Evolutionary conservation across 2,888 invertebrate genomes (phyloP), one percentile per base, ranked within the genome.

Genomic region (Polydrusus pterygomalis): DNA sequence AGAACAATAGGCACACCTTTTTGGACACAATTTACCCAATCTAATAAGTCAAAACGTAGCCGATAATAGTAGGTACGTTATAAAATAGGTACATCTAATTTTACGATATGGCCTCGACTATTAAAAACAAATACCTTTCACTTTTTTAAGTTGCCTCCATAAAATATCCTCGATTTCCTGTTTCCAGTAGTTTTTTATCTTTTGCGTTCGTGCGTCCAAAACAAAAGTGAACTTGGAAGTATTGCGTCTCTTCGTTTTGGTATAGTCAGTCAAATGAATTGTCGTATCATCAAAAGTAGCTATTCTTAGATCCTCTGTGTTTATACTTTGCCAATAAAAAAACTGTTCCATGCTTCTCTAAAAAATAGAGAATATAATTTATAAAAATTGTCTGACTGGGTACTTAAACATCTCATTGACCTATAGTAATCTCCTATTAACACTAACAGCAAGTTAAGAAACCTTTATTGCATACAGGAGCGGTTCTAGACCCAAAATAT

Each of bases 111-210:
- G 5, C 1, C 25, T 25, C 25, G 25, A 25, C 5, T 25, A 25
- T 25, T 25, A 25, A 25, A 25, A 25, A 25, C 25, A 25, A 25
- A 25, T 45, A 87, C 86, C 84, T 85, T 85, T 86, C 11, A 79
- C 82, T 78, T 82, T 81, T 47, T 82, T 64, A 30, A 87, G 78
- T 78, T 87, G 86, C 51, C 82, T 77, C 86, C 86, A 86, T 34
- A 87, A 77, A 62, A 82, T 82, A 17, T 82, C 80, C 65, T 85
- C 84, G 34, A 87, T 84, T 30, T 80, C 75, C 13, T 82, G 74
- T 15, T 82, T 83, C 86, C 87, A 87, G 10, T 80, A 69, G 38
- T 82, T 80, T 77, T 84, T 85, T 20, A 82, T 79, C 80, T 84
- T 85, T 15, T 73, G 74, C 11, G 78, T 80, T 79, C 83, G 85